phyloP scores from a whole-genome alignment of 2,797 vertebrate genomes.

The Mormyrus proboscirostris region DNA sequence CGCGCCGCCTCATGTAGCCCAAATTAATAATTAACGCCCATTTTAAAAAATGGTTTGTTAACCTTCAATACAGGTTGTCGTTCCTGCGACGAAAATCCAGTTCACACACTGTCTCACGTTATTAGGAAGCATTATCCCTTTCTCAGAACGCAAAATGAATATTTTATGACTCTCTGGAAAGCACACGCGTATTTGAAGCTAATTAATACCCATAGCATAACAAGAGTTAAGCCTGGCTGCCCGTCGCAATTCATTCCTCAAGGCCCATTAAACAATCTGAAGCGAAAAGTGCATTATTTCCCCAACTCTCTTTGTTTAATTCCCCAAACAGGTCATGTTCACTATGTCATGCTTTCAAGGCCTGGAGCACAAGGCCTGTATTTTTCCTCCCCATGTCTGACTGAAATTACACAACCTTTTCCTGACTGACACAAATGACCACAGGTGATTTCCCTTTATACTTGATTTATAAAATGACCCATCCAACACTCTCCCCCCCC shows the following conservation, averaged over 20 bases:
- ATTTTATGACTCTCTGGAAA: constrained; percentile 40
- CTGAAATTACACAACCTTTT: neutral
- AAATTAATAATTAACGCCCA: constrained; percentile 55
- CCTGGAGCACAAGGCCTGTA: neutral
- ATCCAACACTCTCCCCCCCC: neutral
- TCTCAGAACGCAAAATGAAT: constrained; percentile 41
- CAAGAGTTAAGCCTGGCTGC: constrained; percentile 26
- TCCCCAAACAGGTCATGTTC: neutral
- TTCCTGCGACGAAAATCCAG: constrained; percentile 19
- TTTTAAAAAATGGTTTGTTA: constrained; percentile 32
- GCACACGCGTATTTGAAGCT: constrained; percentile 33
- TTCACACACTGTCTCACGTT: constrained; percentile 33
- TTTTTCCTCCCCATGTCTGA: neutral
- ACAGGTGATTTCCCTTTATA: neutral
- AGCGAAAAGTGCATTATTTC: neutral
- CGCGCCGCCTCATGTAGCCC: constrained; percentile 12
- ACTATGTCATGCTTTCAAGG: neutral
- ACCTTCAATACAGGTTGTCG: constrained; percentile 32
- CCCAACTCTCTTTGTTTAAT: neutral
- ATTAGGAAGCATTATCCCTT: constrained; percentile 46
- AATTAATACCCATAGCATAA: constrained; percentile 38
- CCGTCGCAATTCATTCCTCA: constrained; percentile 28
- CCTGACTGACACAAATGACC: neutral
- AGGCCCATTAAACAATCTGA: constrained; percentile 12
- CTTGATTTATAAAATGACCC: neutral